Percentiles rank a stretch among this genome's conserved stretches.
These are phyloP conservation scores for Agonopterix heracliana DNA, from an alignment of 2,888 invertebrate genomes.

Conservation along the genomic window DNA sequence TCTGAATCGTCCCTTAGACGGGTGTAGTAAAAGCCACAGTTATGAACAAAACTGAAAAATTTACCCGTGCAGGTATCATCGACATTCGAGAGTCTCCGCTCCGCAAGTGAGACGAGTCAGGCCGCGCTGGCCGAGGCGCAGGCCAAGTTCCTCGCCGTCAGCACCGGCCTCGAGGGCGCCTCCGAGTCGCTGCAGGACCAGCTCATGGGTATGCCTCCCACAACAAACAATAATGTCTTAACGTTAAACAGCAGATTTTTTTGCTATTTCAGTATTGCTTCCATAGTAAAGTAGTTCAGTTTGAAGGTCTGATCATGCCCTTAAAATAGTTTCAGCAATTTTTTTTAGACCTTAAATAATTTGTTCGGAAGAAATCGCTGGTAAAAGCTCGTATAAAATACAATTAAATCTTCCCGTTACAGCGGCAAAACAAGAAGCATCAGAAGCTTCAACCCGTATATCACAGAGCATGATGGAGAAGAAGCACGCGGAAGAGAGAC, in stretches of 20 bases:
- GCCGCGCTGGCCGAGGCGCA: conserved; percentile 84
- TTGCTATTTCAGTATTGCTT: too few species aligned
- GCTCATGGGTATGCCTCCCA: conserved; percentile 79
- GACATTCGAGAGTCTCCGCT: conserved; percentile 81
- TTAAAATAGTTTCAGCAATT: too few species aligned
- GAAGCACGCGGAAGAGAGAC: conserved; percentile 76
- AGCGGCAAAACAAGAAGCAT: conserved; percentile 85
- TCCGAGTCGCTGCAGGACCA: conserved; percentile 93
- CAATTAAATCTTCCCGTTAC: conserved; percentile 5
- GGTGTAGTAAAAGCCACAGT: too few species aligned
- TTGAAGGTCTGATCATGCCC: too few species aligned
- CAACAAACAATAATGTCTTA: not conserved
- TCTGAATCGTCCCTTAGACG: too few species aligned
- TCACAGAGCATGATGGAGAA: conserved; percentile 87
- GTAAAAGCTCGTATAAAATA: not conserved
- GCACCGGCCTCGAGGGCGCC: conserved; percentile 87
- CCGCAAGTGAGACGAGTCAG: conserved; percentile 79
- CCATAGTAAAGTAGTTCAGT: too few species aligned
- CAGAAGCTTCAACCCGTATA: conserved; percentile 85
- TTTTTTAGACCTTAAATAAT: too few species aligned
- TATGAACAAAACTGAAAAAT: too few species aligned
- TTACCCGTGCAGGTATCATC: conserved; percentile 60
- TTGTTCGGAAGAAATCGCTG: too few species aligned
- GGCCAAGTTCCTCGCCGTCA: conserved; percentile 88
- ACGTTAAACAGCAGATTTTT: too few species aligned